Base-by-base conservation (phyloP, 2,797 vertebrate species). In the Hybognathus amarus region DNA sequence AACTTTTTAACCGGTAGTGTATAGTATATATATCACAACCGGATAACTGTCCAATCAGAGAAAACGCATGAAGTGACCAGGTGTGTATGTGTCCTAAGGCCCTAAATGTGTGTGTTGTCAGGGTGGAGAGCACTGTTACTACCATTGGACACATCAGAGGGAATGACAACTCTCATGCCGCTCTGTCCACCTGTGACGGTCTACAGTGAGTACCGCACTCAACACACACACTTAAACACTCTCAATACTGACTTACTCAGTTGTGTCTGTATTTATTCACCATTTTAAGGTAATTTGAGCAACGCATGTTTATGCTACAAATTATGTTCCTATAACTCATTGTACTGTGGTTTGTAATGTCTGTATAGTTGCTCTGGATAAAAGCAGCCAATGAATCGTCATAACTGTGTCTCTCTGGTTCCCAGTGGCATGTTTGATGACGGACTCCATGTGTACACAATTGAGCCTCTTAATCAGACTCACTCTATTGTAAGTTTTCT, bases 121-220 rank as follows among this genome's bases (percentile, higher is more conserved):
- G 98, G 98, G 98, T 4, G 98, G 98, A 88, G 98, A 99, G 77
- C 98, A 99, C 91, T 99, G 98, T 89, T 99, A 98, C 91, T 99
- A 99, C 90, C 97, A 98, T n/a, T 1, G 98, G 98, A 80, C 95
- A 93, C 91, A 94, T 99, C 94, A 96, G 98, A 93, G 97, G 96
- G 30, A 91, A 95, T 74, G 89, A 95, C 80, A 90, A 94, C 83
- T 99, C 98, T 89, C 96, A 85, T 82, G 97, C 92, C 83, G 97
- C 98, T 86, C 91, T 99, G 91, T 99, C 98, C 24, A 99, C 98
- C 80, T 99, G 98, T 93, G 96, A 98, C 47, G 98, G 98, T 87
- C 96, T 99, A 92, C 40, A 42, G 40, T 42, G 40, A 42, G 40
- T 11, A 42, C 40, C 10, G 42, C 45, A 82, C 71, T 82, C 12